These are phyloP conservation scores for Lapara coniferarum DNA, from an alignment of 2,888 invertebrate genomes.

Conservation along the genomic window DNA sequence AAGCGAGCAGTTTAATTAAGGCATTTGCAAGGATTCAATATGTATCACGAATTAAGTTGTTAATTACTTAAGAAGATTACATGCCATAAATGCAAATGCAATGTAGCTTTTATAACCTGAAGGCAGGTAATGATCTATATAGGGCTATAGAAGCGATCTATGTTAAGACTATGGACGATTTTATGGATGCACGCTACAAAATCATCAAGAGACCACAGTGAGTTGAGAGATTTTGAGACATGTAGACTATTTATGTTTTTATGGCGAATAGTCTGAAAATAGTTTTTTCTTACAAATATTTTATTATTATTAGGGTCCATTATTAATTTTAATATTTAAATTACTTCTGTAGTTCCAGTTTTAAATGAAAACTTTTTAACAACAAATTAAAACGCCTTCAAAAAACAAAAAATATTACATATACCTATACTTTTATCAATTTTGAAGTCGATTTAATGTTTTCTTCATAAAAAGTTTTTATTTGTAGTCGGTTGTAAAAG, in stretches of 20 bases:
- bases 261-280: neutral
- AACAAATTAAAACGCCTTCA: too few relatives aligned
- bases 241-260: neutral
- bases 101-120: constrained; percentile 31
- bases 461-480: too few relatives aligned
- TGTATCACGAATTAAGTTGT: constrained; percentile 32
- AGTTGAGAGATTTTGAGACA: too few relatives aligned
- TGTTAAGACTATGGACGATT: neutral
- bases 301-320: too few relatives aligned
- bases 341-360: too few relatives aligned
- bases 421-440: too few relatives aligned
- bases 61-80: constrained; percentile 31
- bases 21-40: constrained; percentile 28
- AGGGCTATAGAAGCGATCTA: neutral
- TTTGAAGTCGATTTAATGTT: too few relatives aligned
- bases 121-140: constrained; percentile 15
- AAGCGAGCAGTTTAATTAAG: neutral
- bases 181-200: neutral
- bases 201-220: neutral
- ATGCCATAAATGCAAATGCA: constrained; percentile 43
- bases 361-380: too few relatives aligned
- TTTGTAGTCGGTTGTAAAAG: too few relatives aligned
- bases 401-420: too few relatives aligned
- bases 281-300: too few relatives aligned
- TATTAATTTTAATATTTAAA: too few relatives aligned